Evolutionary conservation across 2,888 invertebrate species (phyloP).

Genomic region (Xestobium rufovillosum): DNA sequence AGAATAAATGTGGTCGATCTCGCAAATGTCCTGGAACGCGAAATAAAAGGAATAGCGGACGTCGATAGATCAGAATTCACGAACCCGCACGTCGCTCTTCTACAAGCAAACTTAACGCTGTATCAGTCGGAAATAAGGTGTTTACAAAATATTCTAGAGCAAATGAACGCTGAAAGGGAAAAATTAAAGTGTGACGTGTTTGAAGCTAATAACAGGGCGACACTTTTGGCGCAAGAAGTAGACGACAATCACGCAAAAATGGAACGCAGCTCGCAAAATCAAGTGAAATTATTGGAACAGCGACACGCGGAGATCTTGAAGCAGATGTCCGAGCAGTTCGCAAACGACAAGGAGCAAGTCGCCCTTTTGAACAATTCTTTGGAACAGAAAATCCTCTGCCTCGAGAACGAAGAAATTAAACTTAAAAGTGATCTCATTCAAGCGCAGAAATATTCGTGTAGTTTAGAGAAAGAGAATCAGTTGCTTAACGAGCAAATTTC

Average conservation of each 20-base stretch:
- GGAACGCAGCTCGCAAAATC: slow-evolving; percentile 67
- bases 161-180: slow-evolving; percentile 67
- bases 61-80: slow-evolving; percentile 27
- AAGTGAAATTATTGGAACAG: slow-evolving; percentile 63
- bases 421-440: slow-evolving; percentile 55
- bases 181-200: slow-evolving; percentile 71
- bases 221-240: slow-evolving; percentile 78
- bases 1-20: slow-evolving; percentile 56
- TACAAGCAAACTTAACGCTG: slow-evolving; percentile 58
- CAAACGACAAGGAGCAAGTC: slow-evolving; percentile 68
- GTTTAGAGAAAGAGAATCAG: slow-evolving; percentile 58
- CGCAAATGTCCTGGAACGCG: slow-evolving; percentile 62
- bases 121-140: slow-evolving; percentile 60
- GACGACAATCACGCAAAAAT: slow-evolving; percentile 82
- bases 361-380: slow-evolving; percentile 51
- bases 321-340: slow-evolving; percentile 59
- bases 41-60: slow-evolving; percentile 40
- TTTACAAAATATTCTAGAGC: slow-evolving; percentile 54
- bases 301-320: slow-evolving; percentile 70
- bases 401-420: slow-evolving; percentile 62
- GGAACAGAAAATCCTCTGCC: slow-evolving; percentile 55
- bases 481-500: slow-evolving; percentile 52
- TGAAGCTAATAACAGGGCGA: slow-evolving; percentile 76
- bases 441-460: slow-evolving; percentile 56
- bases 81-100: slow-evolving; percentile 46